Evolutionary conservation across 2,888 invertebrate species (phyloP).

Genomic region (Dichetophora obliterata): DNA sequence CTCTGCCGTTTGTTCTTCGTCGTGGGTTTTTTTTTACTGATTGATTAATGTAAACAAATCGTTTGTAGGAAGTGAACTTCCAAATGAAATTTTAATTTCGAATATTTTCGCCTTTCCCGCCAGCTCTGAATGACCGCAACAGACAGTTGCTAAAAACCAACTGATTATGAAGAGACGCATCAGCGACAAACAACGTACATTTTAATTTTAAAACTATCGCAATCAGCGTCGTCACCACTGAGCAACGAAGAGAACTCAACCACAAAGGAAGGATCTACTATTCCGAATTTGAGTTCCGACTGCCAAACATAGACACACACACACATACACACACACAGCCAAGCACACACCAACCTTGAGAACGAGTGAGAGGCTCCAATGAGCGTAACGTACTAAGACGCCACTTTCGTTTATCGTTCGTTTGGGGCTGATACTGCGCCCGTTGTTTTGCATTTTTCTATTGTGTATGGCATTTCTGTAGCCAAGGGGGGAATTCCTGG

Average conservation of each 20-base stretch:
- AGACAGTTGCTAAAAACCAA: constrained; percentile 27
- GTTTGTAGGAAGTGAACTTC: neutral
- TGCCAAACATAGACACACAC: neutral
- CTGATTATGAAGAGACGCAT: constrained; percentile 1
- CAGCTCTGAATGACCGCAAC: neutral
- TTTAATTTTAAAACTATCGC: neutral
- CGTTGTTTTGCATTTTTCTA: neutral
- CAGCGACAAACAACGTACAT: neutral
- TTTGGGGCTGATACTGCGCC: neutral
- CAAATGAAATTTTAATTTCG: neutral
- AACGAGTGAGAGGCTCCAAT: neutral
- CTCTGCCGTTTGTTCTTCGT: neutral
- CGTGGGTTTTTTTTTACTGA: neutral
- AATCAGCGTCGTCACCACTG: neutral
- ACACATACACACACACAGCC: neutral
- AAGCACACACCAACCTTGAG: neutral
- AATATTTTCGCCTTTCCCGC: neutral
- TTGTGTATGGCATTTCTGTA: too few species aligned
- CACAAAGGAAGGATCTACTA: neutral
- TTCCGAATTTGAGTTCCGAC: constrained; percentile 11
- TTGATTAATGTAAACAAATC: constrained; percentile 21
- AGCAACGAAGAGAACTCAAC: neutral
- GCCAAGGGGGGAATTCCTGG: neutral
- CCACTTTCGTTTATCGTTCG: constrained; percentile 1
- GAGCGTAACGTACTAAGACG: neutral